Evolutionary conservation across 1,140 invertebrate species (phyloP).

Genomic region (Neelides sp.): DNA sequence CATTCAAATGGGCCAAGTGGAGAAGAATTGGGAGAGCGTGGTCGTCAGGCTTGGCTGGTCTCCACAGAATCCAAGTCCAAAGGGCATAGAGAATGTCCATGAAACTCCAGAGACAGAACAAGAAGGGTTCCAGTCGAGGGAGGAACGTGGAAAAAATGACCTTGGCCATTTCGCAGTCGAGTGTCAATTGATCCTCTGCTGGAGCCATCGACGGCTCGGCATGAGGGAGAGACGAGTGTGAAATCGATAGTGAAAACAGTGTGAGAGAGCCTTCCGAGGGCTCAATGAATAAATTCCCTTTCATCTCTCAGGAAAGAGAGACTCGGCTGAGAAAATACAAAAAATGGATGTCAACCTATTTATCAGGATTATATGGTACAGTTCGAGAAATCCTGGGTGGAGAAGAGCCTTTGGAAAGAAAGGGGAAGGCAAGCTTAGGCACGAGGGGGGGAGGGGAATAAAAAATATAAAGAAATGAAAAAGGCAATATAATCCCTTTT

Average conservation of each 20-base stretch:
- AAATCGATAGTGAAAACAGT: conserved; percentile 30
- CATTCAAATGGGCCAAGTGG: no score
- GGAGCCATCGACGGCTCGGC: background rate
- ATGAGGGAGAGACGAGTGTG: conserved; percentile 21
- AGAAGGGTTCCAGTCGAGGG: conserved; percentile 14
- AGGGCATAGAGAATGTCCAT: no score
- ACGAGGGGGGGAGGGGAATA: background rate
- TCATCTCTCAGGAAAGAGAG: conserved; percentile 23
- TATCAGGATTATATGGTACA: conserved; percentile 31
- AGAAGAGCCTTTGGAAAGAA: background rate
- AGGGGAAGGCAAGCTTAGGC: conserved; percentile 7
- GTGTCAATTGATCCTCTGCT: conserved; percentile 18
- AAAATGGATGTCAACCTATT: conserved; percentile 33
- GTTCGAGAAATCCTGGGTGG: conserved; percentile 14
- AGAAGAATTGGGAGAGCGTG: no score
- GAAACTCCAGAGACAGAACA: no score
- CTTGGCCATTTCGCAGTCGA: conserved; percentile 19
- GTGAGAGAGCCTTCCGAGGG: background rate
- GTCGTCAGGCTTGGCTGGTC: no score
- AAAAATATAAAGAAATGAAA: conserved; percentile 27
- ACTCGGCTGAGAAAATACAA: conserved; percentile 23
- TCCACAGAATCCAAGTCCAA: no score
- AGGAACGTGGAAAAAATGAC: conserved; percentile 13
- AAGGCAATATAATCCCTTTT: conserved; percentile 31
- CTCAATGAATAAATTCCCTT: conserved; percentile 14